Evolutionary conservation across 2,888 invertebrate genomes (phyloP), one percentile per base, ranked within the genome.

Genomic region (Ischnura elegans): DNA sequence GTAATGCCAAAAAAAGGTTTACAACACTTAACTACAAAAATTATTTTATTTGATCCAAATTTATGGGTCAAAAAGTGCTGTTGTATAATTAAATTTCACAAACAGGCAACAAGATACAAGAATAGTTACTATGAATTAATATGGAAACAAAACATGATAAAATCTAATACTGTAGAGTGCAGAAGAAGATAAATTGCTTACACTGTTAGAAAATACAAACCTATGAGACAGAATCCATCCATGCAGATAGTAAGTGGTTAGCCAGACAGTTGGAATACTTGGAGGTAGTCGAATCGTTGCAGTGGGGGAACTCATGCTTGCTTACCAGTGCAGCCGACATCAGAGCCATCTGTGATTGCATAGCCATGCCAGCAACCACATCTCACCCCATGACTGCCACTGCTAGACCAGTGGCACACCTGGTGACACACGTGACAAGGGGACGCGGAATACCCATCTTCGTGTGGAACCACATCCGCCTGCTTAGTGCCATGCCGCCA

Each of bases 241-340:
- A 87, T 87, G 87, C 87, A 87, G 51, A 87, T 47, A 51, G 36
- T n/a, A 87, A 36, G 16, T 87, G 87, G 87, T 87, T 87, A 87
- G 87, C 87, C 87, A 87, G 87, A 21, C 87, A 87, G 87, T 47
- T 51, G 25, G 86, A 46, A 46, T 45, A 46, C 86, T 86, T 86
- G 86, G 86, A 45, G 86, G 86, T 86, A 86, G 86, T n/a, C 46
- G 86, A 46, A 86, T 86, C 86, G 46, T 51, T 47, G 46, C 47
- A 51, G 51, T 87, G 36, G 87, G 29, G 29, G 87, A 46, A 51
- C 47, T 47, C 46, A 46, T 87, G 87, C 87, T 47, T 46, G 87
- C 87, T 87, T 87, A 87, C 87, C 87, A 87, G 87, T 87, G 87
- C 87, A 87, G 87, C 87, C 87, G 51, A 87, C 87, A 51, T 87